These are phyloP conservation scores for Sitta europaea DNA, from an alignment of 2,113 vertebrate species.

Conservation along the genomic window DNA sequence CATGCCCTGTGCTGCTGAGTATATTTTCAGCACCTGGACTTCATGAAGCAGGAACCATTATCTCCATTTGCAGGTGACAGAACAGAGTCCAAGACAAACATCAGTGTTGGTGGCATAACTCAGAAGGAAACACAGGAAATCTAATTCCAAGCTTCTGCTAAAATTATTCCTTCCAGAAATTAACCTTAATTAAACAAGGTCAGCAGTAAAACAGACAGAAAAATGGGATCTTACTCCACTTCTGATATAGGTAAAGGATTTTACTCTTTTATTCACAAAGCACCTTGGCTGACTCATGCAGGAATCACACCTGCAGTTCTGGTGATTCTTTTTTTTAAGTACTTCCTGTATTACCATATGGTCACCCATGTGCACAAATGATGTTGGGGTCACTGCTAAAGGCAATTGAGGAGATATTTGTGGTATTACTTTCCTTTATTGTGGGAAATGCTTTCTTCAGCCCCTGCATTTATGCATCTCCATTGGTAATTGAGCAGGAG, in stretches of 20 bases:
- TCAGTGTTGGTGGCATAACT: not conserved
- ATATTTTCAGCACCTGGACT: not conserved
- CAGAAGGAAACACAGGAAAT: not conserved
- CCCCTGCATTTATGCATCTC: not conserved
- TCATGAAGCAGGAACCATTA: not conserved
- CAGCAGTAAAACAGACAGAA: not conserved
- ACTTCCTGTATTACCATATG: not conserved
- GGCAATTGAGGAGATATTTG: not conserved
- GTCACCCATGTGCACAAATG: not conserved
- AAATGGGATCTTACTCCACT: fast-evolving
- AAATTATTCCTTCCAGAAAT: not conserved
- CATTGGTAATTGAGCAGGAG: not conserved
- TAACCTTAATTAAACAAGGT: not conserved
- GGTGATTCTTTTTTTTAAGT: not conserved
- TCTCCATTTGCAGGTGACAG: not conserved
- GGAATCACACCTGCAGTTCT: not conserved
- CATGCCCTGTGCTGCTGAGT: not conserved
- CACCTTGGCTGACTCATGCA: not conserved
- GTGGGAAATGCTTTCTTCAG: not conserved
- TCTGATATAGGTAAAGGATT: not conserved
- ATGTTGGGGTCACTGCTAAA: fast-evolving
- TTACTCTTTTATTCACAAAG: not conserved
- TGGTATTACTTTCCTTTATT: not conserved
- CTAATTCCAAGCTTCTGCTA: not conserved
- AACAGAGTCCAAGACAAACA: not conserved